Base-by-base conservation (phyloP, 1,140 invertebrate genomes). In the Mamestra configurata region DNA sequence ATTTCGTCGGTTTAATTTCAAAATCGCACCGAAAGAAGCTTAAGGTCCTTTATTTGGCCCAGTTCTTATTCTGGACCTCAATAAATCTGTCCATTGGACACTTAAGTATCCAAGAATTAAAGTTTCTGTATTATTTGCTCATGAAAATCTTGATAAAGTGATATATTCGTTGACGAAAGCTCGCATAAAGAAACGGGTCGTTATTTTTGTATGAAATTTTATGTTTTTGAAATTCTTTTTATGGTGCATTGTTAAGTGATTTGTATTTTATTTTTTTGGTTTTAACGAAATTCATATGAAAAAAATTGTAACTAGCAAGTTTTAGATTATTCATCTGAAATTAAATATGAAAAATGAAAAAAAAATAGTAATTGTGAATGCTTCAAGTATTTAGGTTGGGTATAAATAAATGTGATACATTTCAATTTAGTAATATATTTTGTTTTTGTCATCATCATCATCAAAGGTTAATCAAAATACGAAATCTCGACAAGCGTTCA, bases 11-110 rank as follows among this genome's bases (percentile, higher is more conserved):
- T 77, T 75, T 79, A 79, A 84, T 88, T 84, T 81, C 78, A 83
- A 83, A 80, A 81, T 79, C 66, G 46, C 59, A 68, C 49, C 66
- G 72, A 82, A 86, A 82, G 83, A 59, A 55, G 81, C 84, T 86
- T 82, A 81, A 70, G 73, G 53, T 84, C 20, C 46, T 77, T 79
- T 85, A 89, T 88, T 87, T 84, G 84, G 84, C 83, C 80, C 84
- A 86, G 83, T 87, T 82, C 77, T 81, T 61, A n/a, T 31, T 80
- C 72, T 57, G 80, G 83, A 89, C 90, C 89, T 82, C 82, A 88
- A 92, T 92, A 92, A 92, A 92, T 92, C 91, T 89, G 86, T 86
- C 83, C 79, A 76, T 77, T 68, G 83, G 71, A 84, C 83, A 75
- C 85, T 86, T 86, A 88, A 86, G 85, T 82, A 88, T 76, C 80